A percentile compares a stretch with the other conserved stretches of the same genome.
phyloP scores from a whole-genome alignment of 2,797 vertebrate species.

The Ptychobarbus kaznakovi region DNA sequence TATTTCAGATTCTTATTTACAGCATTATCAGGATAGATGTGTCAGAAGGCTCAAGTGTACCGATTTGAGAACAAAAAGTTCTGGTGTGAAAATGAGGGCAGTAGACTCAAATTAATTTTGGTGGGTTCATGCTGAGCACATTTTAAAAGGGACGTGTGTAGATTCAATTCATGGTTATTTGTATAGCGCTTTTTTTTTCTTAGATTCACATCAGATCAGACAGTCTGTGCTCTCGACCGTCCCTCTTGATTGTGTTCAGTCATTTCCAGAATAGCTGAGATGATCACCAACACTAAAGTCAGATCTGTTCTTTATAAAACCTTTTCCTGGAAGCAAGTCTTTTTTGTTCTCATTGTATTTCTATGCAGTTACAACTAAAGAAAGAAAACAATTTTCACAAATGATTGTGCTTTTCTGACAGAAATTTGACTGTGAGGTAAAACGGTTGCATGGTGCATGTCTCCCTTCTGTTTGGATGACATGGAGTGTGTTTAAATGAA shows the following conservation, averaged over 20 bases:
- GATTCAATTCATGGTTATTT: background rate
- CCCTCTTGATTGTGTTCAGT: slow-evolving; percentile 9
- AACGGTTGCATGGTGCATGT: background rate
- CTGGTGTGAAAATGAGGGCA: slow-evolving; percentile 12
- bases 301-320: background rate
- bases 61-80: background rate
- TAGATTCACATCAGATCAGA: slow-evolving; percentile 5
- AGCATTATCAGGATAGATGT: background rate
- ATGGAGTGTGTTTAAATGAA: slow-evolving; percentile 46
- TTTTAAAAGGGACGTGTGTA: background rate
- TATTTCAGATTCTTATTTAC: no score
- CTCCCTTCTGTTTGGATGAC: slow-evolving; percentile 33
- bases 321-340: background rate
- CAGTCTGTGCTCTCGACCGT: slow-evolving; percentile 5
- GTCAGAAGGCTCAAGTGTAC: background rate
- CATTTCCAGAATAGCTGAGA: background rate
- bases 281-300: background rate
- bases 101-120: background rate
- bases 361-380: background rate
- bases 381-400: background rate
- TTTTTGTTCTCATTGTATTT: background rate
- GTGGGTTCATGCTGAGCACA: background rate
- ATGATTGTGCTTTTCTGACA: background rate
- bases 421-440: background rate
- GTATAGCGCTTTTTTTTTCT: no score